Evolutionary conservation across 2,113 vertebrate genomes (phyloP).

Genomic region (Microcebus jonahi): DNA sequence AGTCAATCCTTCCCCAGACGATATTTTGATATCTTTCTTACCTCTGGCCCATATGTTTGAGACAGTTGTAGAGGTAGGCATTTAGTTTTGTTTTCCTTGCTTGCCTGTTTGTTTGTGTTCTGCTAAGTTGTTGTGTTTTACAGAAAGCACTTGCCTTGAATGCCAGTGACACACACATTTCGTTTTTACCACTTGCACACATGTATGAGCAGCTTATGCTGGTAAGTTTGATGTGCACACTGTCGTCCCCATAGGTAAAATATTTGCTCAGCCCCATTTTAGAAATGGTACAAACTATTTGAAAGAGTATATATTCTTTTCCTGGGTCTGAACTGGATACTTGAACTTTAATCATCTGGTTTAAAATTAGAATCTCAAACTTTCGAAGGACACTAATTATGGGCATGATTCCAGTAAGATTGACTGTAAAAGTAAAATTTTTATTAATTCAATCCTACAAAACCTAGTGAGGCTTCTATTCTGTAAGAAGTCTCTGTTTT

Average conservation of each 20-base stretch:
- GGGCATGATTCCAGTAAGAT: background rate
- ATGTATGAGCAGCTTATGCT: conserved; percentile 88
- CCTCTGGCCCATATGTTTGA: conserved; percentile 99
- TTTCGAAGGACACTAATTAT: background rate
- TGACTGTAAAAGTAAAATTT: background rate
- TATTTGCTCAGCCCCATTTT: background rate
- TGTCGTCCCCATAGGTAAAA: rapidly evolving
- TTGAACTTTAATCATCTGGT: background rate
- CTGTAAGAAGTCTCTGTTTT: background rate
- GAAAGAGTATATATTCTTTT: background rate
- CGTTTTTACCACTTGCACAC: conserved; percentile 88
- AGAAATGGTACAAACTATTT: background rate
- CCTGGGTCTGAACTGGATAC: background rate
- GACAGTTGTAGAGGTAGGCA: conserved; percentile 93
- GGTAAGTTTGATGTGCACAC: conserved; percentile 79
- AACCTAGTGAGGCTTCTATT: background rate
- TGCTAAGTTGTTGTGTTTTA: conserved; percentile 76
- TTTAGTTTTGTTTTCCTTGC: background rate
- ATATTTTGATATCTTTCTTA: conserved; percentile 95
- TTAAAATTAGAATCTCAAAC: conserved; percentile 3
- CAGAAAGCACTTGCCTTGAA: conserved; percentile 77
- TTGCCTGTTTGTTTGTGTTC: conserved; percentile 14
- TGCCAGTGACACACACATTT: conserved; percentile 82
- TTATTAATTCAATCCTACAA: background rate
- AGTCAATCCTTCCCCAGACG: conserved; percentile 83